Base-by-base conservation (phyloP, 1,140 invertebrate species). In the Nasonia vitripennis region DNA sequence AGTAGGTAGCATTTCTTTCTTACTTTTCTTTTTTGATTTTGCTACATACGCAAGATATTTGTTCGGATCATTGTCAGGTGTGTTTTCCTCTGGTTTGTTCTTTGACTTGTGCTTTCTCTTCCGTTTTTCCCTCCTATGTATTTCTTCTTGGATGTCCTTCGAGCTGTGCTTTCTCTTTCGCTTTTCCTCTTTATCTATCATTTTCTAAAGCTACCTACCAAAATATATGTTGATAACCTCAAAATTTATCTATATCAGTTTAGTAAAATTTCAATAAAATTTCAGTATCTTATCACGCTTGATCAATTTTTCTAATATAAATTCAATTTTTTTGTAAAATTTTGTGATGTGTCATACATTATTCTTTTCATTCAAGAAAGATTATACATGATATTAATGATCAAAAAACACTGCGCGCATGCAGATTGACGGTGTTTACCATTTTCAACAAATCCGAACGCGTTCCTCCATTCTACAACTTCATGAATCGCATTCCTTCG, bases 181-280 rank as follows among this genome's bases (percentile, higher is more conserved):
- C 20, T 75, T 75, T n/a, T 75, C 73, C 45, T 45, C 45, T n/a
- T 75, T 45, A 10, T n/a, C 20, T 37, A 75, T n/a, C 73, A 75
- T 75, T 10, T 75, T 75, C 20, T 75, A 62, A 11, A 12, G 14
- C 2, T 51, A 17, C 10, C 2, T 17, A 14, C 2, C 48, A 12
- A 62, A 62, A 62, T n/a, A 20, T 20, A 62, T 20, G 17, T 62
- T 62, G 17, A 62, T 71, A 71, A 71, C 70, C 70, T 71, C 70
- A 31, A 71, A 71, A 71, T 1, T 11, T 34, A 71, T 62, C 17
- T 3, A 6, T 0, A 62, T n/a, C 17, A n/a, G 14, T 62, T 62
- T 62, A 20, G 5, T 41, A 41, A 10, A 55, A 17, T 17, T 55
- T 17, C 5, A 34, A 4, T 55, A 14, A 55, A 55, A 55, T 14